phyloP scores from a whole-genome alignment of 2,797 vertebrate species.

The Sebastolobus alascanus region DNA sequence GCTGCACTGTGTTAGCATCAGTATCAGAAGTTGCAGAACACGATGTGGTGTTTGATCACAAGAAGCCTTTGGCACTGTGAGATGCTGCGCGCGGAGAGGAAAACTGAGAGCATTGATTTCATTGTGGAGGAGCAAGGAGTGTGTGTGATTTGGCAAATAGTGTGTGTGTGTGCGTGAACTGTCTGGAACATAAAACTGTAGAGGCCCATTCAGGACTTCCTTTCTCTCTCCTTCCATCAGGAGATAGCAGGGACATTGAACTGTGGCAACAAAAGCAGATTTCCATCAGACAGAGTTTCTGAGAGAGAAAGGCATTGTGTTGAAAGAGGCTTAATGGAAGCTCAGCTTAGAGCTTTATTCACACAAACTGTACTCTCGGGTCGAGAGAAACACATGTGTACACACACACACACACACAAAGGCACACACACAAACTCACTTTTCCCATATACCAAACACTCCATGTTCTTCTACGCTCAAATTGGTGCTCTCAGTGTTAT shows the following conservation, averaged over 20 bases:
- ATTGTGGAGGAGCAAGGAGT: constrained; percentile 69
- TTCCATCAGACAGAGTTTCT: constrained; percentile 80
- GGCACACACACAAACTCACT: constrained; percentile 38
- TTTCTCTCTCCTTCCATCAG: constrained; percentile 78
- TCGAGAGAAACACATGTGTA: constrained; percentile 55
- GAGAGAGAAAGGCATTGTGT: constrained; percentile 77
- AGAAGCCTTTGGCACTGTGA: constrained; percentile 72
- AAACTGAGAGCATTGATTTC: constrained; percentile 79
- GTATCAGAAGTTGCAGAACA: constrained; percentile 71
- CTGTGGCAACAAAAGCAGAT: constrained; percentile 84
- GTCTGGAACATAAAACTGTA: constrained; percentile 80
- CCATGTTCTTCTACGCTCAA: constrained; percentile 39
- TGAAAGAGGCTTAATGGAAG: constrained; percentile 81
- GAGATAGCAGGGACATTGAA: constrained; percentile 80
- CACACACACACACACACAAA: constrained; percentile 30
- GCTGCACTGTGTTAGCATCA: constrained; percentile 57
- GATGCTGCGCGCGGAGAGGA: constrained; percentile 56
- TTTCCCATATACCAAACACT: constrained; percentile 49
- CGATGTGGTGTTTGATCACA: constrained; percentile 80
- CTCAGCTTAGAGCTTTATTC: constrained; percentile 75
- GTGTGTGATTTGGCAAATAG: constrained; percentile 53
- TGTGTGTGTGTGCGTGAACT: constrained; percentile 60
- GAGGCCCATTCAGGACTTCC: constrained; percentile 76
- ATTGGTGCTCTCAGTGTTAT: constrained; percentile 47
- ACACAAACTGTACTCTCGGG: constrained; percentile 74